Percentiles rank a stretch among this genome's conserved stretches.
phyloP scores from a whole-genome alignment of 2,113 vertebrate species.

The Hemiprocne comata region DNA sequence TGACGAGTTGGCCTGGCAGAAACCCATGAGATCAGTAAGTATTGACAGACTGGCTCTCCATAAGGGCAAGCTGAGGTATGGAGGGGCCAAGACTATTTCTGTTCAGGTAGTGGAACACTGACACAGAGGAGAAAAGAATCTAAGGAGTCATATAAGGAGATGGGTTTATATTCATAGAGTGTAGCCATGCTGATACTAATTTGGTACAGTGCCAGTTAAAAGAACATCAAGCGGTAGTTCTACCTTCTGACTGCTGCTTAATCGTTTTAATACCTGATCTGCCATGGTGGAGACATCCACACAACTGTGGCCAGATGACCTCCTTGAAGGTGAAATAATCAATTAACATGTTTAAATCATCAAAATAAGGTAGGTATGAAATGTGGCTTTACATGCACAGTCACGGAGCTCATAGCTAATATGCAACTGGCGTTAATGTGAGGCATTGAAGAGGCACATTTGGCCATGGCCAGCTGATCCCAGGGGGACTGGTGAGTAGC shows the following conservation, averaged over 20 bases:
- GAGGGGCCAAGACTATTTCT: neutral
- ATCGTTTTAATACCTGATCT: neutral
- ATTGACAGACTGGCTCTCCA: neutral
- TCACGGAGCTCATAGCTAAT: neutral
- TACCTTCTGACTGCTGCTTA: neutral
- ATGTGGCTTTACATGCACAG: neutral
- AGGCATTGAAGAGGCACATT: neutral
- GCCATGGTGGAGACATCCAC: neutral
- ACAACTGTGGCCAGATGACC: fast-evolving
- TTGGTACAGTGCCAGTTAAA: neutral
- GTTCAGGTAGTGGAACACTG: neutral
- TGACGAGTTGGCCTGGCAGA: neutral
- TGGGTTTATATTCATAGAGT: neutral
- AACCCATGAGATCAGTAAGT: neutral
- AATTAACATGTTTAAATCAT: constrained; percentile 15
- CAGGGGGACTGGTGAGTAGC: neutral
- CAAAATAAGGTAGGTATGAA: neutral
- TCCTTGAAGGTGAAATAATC: constrained; percentile 7
- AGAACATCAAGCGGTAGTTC: neutral
- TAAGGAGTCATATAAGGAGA: neutral
- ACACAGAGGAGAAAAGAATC: neutral
- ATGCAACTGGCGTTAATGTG: neutral
- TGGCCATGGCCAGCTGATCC: neutral
- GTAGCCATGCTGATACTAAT: neutral
- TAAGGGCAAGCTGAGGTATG: neutral